phyloP scores from a whole-genome alignment of 1,140 invertebrate species.

The Rhagoletis pomonella region DNA sequence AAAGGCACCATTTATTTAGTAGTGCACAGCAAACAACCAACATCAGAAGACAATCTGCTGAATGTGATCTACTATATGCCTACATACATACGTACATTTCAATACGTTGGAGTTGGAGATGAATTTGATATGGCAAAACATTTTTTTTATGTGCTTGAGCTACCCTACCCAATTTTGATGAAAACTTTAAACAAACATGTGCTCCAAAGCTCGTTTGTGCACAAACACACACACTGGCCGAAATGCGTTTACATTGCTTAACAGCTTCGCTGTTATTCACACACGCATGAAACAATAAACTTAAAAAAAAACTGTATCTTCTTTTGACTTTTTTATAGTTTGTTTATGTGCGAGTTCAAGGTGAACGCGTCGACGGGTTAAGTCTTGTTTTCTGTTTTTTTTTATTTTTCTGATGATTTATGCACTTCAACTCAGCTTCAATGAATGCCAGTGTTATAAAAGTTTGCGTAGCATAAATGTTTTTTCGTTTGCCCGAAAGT shows the following conservation, averaged over 20 bases:
- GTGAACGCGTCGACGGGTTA: constrained; percentile 1
- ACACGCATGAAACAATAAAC: no score
- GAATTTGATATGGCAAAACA: no score
- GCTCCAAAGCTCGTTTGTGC: not conserved
- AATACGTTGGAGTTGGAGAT: no score
- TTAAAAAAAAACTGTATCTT: constrained; percentile 17
- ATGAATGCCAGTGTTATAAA: constrained; percentile 34
- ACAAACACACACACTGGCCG: not conserved
- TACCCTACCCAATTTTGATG: not conserved
- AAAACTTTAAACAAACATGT: constrained; percentile 3
- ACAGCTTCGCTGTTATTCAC: no score
- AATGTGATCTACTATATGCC: no score
- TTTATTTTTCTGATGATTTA: not conserved
- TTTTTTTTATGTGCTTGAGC: not conserved
- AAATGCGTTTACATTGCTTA: constrained; percentile 9
- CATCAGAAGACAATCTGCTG: not conserved
- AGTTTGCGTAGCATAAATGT: not conserved
- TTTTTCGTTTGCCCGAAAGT: no score
- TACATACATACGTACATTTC: no score
- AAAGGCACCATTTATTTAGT: constrained; percentile 10
- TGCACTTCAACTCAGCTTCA: not conserved
- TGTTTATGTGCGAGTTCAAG: constrained; percentile 45
- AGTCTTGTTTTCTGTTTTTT: not conserved
- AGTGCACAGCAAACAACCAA: not conserved
- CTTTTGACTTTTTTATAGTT: not conserved